A percentile compares a stretch with the other conserved stretches of the same genome.
Conservation (phyloP, 2,113 vertebrate genomes). For the Triplophysa tibetana region DNA sequence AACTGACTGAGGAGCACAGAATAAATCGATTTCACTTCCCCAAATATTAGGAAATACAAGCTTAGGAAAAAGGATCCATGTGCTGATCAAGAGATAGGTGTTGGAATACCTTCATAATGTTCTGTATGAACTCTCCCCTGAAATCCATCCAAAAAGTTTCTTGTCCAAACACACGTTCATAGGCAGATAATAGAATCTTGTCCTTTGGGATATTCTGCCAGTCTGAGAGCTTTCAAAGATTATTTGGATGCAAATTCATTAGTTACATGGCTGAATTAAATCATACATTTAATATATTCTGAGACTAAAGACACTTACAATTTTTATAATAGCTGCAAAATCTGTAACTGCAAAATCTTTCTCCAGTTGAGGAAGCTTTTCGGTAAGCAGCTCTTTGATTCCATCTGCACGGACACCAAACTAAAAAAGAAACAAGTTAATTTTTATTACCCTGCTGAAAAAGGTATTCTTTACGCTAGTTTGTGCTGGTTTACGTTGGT, state of each 20-base stretch:
- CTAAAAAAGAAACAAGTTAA: conserved; percentile 48
- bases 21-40: not conserved
- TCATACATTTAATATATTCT: not conserved
- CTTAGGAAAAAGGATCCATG: not conserved
- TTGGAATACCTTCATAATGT: conserved; percentile 61
- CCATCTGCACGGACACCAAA: conserved; percentile 67
- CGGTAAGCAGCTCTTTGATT: conserved; percentile 63
- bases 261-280: not conserved
- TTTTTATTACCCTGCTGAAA: no score
- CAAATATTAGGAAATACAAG: not conserved
- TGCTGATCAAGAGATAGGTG: not conserved
- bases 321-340: conserved; percentile 58
- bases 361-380: conserved; percentile 44
- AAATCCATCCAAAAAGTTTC: conserved; percentile 69
- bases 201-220: conserved; percentile 63
- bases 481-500: no score
- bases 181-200: conserved; percentile 62
- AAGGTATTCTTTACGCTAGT: no score
- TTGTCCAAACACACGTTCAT: conserved; percentile 66
- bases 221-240: conserved; percentile 63
- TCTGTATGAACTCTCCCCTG: conserved; percentile 60
- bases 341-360: conserved; percentile 60
- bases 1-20: conserved; percentile 54
- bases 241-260: not conserved
- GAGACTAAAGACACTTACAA: conserved; percentile 62